These are phyloP conservation scores for Mesocricetus auratus DNA, from an alignment of 2,113 vertebrate genomes.

Conservation along the genomic window DNA sequence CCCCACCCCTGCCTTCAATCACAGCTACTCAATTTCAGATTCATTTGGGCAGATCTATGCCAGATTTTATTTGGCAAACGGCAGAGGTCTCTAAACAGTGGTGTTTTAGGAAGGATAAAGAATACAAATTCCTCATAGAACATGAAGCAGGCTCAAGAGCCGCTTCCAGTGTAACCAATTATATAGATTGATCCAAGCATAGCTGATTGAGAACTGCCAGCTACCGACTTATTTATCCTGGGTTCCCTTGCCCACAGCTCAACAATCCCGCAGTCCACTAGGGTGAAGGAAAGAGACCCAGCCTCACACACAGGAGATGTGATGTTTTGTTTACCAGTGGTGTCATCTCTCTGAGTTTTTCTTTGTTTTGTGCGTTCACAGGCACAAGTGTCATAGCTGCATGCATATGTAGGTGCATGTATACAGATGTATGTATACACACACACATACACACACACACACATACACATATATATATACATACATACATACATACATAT, in stretches of 20 bases:
- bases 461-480: no score
- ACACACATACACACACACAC: no score
- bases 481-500: no score
- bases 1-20: neutral
- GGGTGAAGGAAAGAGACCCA: neutral
- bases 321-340: neutral
- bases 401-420: neutral
- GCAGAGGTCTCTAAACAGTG: neutral
- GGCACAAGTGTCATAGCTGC: neutral
- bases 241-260: neutral
- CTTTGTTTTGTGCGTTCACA: neutral
- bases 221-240: neutral
- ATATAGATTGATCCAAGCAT: slow-evolving; percentile 34
- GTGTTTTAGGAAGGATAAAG: slow-evolving; percentile 30
- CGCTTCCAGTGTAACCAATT: slow-evolving; percentile 36
- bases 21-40: neutral
- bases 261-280: neutral
- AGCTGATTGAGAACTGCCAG: neutral
- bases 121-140: slow-evolving; percentile 37
- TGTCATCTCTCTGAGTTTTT: neutral
- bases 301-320: neutral
- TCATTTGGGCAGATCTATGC: neutral
- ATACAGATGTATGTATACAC: rapidly evolving
- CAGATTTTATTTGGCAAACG: slow-evolving; percentile 25
- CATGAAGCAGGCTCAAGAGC: slow-evolving; percentile 33